Percentiles rank a stretch among this genome's conserved stretches.
phyloP scores from a whole-genome alignment of 2,113 vertebrate genomes.

The Chlorodrepanis virens region DNA sequence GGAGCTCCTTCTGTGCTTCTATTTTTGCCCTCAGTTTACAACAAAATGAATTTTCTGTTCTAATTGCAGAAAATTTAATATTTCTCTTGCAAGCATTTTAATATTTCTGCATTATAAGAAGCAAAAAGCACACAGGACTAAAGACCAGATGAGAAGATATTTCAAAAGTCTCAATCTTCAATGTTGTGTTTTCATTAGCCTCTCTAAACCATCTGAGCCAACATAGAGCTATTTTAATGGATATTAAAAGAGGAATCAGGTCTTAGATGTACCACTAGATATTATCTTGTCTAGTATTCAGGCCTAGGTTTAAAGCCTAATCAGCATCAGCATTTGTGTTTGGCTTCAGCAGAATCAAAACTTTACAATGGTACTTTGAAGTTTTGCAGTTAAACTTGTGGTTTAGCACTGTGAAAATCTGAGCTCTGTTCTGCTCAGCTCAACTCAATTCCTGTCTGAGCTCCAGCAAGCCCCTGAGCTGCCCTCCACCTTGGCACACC shows the following conservation, averaged over 20 bases:
- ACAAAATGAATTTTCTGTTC: background rate
- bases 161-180: background rate
- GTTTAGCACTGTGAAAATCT: background rate
- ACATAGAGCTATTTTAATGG: background rate
- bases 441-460: background rate
- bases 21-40: fast-evolving
- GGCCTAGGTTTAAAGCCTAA: background rate
- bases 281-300: background rate
- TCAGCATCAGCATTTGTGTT: background rate
- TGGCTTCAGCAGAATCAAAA: background rate
- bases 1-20: background rate
- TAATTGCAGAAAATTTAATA: background rate
- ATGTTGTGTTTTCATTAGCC: background rate
- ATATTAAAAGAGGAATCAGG: background rate
- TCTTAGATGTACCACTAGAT: background rate
- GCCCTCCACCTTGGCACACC: background rate
- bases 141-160: background rate
- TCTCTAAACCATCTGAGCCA: background rate
- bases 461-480: background rate
- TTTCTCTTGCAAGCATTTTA: background rate
- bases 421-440: background rate
- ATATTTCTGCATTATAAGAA: background rate
- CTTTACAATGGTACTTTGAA: background rate
- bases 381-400: background rate
- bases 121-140: background rate